Base-by-base conservation (phyloP, 2,888 invertebrate genomes). In the Drosophila mimica region DNA sequence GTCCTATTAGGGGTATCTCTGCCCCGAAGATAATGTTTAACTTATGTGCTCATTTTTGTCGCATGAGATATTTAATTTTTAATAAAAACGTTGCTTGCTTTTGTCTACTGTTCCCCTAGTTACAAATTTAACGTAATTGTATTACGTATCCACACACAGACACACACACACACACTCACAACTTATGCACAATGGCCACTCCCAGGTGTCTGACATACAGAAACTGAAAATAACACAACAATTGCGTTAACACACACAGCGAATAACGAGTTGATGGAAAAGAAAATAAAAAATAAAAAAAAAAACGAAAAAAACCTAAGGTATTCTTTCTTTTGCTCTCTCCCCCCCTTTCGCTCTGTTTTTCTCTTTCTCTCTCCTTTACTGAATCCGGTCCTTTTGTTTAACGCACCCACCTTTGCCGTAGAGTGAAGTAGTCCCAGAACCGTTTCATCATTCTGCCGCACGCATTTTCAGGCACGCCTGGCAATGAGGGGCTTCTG, bases 381-480 rank as follows among this genome's bases (percentile, higher is more conserved):
- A 25, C 25, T 63, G 30, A 48, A 54, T 25, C 33, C 33, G n/a
- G 40, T 30, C 68, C 25, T 46, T 25, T 46, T 46, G 46, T 33
- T 15, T 38, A 43, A n/a, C 31, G 25, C 46, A 34, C 67, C 20
- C 46, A 34, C 67, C 20, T 60, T 33, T 13, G 34, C 54, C 49
- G 34, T 33, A 31, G 34, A 46, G 36, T 63, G 60, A 68, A 38
- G 62, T 31, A 38, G 62, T 31, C 38, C 40, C 62, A 61, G 56
- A 38, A 49, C 40, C 63, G 60, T 72, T 73, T 65, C 69, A 70
- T 64, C 73, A 58, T 74, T 68, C 53, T 70, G 64, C 56, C 56
- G 66, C 70, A 84, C 79, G 75, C 80, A 86, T 79, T 84, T 87
- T 81, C 79, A 72, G 74, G 83, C 81, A 72, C 68, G 49, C 57